Conservation (phyloP, 92 coral and sea anemone species). For the Virgularia gustaviana region DNA sequence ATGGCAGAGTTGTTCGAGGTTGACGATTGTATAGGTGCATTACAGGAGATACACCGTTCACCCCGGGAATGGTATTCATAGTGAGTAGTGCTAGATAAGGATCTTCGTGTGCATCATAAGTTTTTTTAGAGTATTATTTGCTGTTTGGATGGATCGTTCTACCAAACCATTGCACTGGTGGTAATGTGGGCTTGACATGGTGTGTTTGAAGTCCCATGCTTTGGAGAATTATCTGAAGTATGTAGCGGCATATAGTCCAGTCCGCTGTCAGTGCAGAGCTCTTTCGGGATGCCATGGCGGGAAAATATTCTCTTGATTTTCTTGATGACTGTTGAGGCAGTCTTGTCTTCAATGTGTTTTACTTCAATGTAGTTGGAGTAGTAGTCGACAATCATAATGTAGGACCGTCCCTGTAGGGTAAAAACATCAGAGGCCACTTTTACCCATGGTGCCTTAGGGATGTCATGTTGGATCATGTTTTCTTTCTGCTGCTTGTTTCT, state of each 20-base stretch:
- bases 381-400: slow-evolving; percentile 53
- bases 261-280: slow-evolving; percentile 29
- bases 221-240: slow-evolving; percentile 19
- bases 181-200: slow-evolving; percentile 42
- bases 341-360: slow-evolving; percentile 42
- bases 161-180: too few species aligned
- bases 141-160: too few species aligned
- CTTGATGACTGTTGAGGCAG: slow-evolving; percentile 22
- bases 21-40: too few species aligned
- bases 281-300: slow-evolving; percentile 47
- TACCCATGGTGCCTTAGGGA: slow-evolving; percentile 59
- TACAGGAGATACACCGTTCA: too few species aligned
- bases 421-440: slow-evolving; percentile 55
- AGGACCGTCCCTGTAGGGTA: slow-evolving; percentile 48
- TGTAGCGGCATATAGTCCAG: slow-evolving; percentile 24
- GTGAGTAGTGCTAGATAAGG: too few species aligned
- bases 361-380: slow-evolving; percentile 60
- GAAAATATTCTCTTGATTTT: slow-evolving; percentile 48
- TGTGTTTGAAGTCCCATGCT: slow-evolving; percentile 10
- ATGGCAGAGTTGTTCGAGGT: too few species aligned
- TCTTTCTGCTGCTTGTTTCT: slow-evolving; percentile 50
- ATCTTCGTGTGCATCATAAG: too few species aligned
- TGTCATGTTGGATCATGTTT: slow-evolving; percentile 53
- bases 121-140: too few species aligned
- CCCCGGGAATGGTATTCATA: too few species aligned